These are phyloP conservation scores for Bombus fervidus DNA, from an alignment of 1,140 invertebrate genomes.

Conservation along the genomic window DNA sequence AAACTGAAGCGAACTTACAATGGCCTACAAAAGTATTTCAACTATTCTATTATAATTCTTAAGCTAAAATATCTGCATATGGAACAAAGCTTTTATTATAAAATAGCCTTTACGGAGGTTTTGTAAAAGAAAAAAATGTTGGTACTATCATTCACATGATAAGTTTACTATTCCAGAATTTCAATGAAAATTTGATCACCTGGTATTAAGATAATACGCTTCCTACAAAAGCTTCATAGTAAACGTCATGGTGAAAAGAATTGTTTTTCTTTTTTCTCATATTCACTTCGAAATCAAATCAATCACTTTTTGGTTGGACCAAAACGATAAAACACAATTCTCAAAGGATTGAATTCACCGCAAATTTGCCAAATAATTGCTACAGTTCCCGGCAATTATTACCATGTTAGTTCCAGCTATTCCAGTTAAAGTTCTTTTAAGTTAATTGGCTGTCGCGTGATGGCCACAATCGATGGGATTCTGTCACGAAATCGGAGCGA, in stretches of 20 bases:
- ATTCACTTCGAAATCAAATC: too few relatives aligned
- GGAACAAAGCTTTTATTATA: not conserved
- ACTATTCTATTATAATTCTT: not conserved
- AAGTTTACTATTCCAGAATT: too few relatives aligned
- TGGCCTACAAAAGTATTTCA: too few relatives aligned
- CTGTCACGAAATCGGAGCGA: not conserved
- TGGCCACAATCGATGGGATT: not conserved
- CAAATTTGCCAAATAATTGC: not conserved
- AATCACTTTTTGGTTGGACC: not conserved
- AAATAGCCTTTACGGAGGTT: not conserved
- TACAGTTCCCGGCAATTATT: not conserved
- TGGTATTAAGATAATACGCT: too few relatives aligned
- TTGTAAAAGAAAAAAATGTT: not conserved
- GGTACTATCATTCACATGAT: too few relatives aligned
- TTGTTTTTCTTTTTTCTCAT: not conserved
- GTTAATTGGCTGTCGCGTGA: constrained; percentile 8
- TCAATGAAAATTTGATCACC: too few relatives aligned
- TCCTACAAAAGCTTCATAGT: too few relatives aligned
- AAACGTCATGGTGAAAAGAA: not conserved
- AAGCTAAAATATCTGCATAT: too few relatives aligned
- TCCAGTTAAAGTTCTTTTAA: not conserved
- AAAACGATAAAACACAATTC: not conserved
- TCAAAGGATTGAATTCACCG: not conserved
- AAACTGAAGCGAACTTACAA: too few relatives aligned
- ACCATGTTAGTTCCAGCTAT: too few relatives aligned